phyloP scores from a whole-genome alignment of 2,888 invertebrate species.

The Pardosa pseudoannulata region DNA sequence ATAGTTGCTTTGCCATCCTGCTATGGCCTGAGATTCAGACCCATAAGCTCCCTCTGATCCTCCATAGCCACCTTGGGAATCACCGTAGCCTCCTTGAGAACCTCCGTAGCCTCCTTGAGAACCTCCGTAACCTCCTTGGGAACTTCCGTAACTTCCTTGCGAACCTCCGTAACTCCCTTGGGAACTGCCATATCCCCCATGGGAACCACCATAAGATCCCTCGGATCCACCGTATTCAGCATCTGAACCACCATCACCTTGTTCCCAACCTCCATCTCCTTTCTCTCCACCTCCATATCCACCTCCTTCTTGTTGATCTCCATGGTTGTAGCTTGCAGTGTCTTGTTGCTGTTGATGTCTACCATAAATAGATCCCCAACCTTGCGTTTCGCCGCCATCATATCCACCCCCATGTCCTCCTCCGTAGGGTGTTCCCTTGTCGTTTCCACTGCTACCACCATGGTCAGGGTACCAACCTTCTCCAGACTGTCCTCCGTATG shows the following conservation, averaged over 20 bases:
- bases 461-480: conserved; percentile 42
- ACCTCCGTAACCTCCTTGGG: conserved; percentile 36
- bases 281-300: conserved; percentile 2
- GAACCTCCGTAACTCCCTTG: conserved; percentile 39
- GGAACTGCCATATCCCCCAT: neutral
- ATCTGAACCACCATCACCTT: conserved; percentile 15
- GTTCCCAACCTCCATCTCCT: conserved; percentile 11
- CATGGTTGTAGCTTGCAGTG: conserved; percentile 12
- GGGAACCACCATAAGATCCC: neutral
- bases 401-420: conserved; percentile 41
- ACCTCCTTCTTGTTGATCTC: neutral
- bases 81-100: conserved; percentile 38
- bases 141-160: conserved; percentile 39
- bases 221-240: conserved; percentile 5
- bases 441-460: conserved; percentile 27
- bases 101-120: conserved; percentile 27
- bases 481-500: conserved; percentile 60
- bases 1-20: conserved; percentile 35
- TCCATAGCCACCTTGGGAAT: conserved; percentile 22
- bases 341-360: neutral
- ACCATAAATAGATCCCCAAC: conserved; percentile 58
- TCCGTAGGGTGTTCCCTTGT: conserved; percentile 50
- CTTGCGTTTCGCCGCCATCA: conserved; percentile 39
- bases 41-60: conserved; percentile 48
- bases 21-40: neutral